These are phyloP conservation scores for Epizoanthus scotinus DNA, from an alignment of 92 coral and sea anemone species.

Conservation along the genomic window DNA sequence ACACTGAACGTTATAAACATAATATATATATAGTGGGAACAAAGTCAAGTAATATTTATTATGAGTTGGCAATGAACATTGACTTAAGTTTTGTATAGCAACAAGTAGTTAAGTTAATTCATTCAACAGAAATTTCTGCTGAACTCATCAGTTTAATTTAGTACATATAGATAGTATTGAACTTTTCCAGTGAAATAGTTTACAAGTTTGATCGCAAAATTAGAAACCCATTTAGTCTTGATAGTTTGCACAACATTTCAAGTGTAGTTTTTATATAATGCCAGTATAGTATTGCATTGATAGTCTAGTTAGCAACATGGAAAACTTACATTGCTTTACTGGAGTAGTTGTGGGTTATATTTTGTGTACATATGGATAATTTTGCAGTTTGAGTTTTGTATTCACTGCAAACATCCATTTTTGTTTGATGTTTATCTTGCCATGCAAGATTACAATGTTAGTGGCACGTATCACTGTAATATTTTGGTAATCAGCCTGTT, in stretches of 20 bases:
- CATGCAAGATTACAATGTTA: conserved; percentile 45
- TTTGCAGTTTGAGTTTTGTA: conserved; percentile 28
- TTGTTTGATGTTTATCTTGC: conserved; percentile 53
- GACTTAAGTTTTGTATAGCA: background rate
- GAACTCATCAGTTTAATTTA: background rate
- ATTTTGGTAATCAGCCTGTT: conserved; percentile 1
- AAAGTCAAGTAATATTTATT: background rate
- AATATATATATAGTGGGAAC: background rate
- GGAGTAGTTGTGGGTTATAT: background rate
- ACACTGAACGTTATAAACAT: background rate
- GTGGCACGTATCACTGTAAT: conserved; percentile 43
- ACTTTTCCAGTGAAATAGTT: too few species aligned
- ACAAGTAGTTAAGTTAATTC: background rate
- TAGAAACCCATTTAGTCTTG: too few species aligned
- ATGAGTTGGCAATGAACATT: background rate
- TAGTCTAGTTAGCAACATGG: background rate
- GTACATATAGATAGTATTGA: background rate
- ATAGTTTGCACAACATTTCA: too few species aligned
- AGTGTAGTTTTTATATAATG: background rate
- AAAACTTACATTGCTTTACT: background rate
- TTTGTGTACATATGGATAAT: conserved; percentile 27
- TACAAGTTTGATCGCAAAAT: too few species aligned
- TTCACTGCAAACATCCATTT: conserved; percentile 8
- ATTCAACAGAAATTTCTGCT: background rate
- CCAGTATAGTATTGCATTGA: background rate